Evolutionary conservation across 2,113 vertebrate species (phyloP), one percentile per base, ranked within the genome.

Genomic region (Amphiprion ocellaris): DNA sequence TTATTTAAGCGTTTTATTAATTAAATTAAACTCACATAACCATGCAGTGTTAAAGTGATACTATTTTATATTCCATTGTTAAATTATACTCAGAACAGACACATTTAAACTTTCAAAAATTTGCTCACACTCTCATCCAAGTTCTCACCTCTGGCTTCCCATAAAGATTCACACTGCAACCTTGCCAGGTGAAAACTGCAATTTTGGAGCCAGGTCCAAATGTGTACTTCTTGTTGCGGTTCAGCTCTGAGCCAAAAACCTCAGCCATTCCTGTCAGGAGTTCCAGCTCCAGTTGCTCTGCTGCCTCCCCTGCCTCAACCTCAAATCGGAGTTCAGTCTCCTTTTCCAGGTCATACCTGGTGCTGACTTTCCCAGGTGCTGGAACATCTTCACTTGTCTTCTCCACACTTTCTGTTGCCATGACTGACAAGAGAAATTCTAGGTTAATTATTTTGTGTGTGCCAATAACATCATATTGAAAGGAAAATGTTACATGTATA

Each of bases 181-280:
- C 97, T 33, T 99, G 98, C 98, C 98, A 99, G 14, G 98, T 99
- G 89, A 99, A 99, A 54, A 99, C 97, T 0, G 98, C 97, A 19
- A 97, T 97, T 87, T 99, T 99, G 58, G 97, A 96, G 1, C 98
- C 98, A 0, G 97, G 95, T 7, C 98, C 97, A 52, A 99, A 99
- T 0, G 93, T 95, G 91, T 99, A 99, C 79, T 97, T 98, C 91
- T 99, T 99, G 91, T 98, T 99, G 55, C 96, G 95, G 72, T 97
- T 99, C 59, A 99, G 94, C 80, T 99, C 98, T 0, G 98, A 99
- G 37, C 98, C 98, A 23, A 99, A 99, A 49, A 99, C 96, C 92
- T 99, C 98, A 0, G 96, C 98, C 95, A 98, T 94, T 61, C 98
- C 98, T 0, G 95, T 93, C 30, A 99, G 90, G 81, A 99, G 92